A percentile compares a stretch with the other conserved stretches of the same genome.
Evolutionary conservation across 2,113 vertebrate species (phyloP).

Genomic region (Atlantisia rogersi): DNA sequence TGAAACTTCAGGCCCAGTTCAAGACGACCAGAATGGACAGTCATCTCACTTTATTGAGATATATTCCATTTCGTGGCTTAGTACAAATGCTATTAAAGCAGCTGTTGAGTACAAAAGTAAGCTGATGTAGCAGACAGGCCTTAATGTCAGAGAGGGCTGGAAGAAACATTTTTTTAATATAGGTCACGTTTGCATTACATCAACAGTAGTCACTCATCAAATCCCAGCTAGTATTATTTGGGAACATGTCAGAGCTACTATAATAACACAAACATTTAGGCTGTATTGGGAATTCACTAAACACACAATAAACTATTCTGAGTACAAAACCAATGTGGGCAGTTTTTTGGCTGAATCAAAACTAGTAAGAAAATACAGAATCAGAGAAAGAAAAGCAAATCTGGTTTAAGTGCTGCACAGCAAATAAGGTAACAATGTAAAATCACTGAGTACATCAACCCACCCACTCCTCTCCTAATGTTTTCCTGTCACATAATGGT

Average conservation of each 20-base stretch:
- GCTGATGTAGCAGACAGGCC: not conserved
- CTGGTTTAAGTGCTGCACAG: not conserved
- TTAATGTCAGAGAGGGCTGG: not conserved
- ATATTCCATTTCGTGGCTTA: not conserved
- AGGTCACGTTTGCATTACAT: not conserved
- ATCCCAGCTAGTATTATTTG: conserved; percentile 33
- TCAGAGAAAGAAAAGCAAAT: not conserved
- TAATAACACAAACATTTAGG: not conserved
- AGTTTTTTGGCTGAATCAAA: conserved; percentile 11
- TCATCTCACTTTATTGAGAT: not conserved
- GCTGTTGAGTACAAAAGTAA: not conserved
- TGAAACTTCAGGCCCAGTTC: not conserved
- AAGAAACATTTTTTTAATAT: not conserved
- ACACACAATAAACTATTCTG: not conserved
- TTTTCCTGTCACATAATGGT: not conserved
- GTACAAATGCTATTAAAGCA: not conserved
- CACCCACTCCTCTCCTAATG: not conserved
- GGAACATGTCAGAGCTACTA: conserved; percentile 21
- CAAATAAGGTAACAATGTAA: not conserved
- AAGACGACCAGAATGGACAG: not conserved
- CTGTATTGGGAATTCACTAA: not conserved
- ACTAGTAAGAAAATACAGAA: not conserved
- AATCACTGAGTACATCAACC: not conserved
- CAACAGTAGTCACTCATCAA: conserved; percentile 29
- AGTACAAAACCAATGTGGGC: not conserved